Evolutionary conservation across 2,797 vertebrate species (phyloP).

Genomic region (Loris lydekkerianus): DNA sequence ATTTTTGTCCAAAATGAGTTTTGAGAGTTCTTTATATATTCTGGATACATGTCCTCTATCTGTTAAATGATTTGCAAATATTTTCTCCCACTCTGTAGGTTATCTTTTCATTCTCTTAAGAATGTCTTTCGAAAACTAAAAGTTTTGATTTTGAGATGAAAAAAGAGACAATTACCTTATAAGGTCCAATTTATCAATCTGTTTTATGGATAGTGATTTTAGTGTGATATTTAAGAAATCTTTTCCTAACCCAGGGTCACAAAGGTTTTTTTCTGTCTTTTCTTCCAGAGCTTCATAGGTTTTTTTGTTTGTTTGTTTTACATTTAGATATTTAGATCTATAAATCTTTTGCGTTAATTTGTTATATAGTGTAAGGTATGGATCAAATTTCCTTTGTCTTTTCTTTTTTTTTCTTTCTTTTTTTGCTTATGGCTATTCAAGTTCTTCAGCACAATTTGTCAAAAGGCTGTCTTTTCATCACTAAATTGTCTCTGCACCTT

Average conservation of each 20-base stretch:
- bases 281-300: constrained; percentile 30
- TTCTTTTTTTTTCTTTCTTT: not conserved
- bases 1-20: not conserved
- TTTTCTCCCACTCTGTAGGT: constrained; percentile 43
- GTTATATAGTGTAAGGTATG: not conserved
- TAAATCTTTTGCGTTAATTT: constrained; percentile 40
- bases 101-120: constrained; percentile 59
- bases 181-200: not conserved
- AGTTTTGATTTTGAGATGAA: constrained; percentile 41
- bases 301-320: constrained; percentile 20
- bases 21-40: not conserved
- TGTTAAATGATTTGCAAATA: not conserved
- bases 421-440: not conserved
- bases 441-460: constrained; percentile 24
- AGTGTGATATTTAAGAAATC: constrained; percentile 38
- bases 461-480: constrained; percentile 47
- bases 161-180: not conserved
- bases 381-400: not conserved
- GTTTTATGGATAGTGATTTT: constrained; percentile 49
- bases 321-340: constrained; percentile 15
- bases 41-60: not conserved
- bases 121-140: not conserved
- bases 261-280: not conserved
- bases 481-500: constrained; percentile 36
- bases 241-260: constrained; percentile 14